phyloP scores from a whole-genome alignment of 2,888 invertebrate genomes.

The Plutella xylostella region DNA sequence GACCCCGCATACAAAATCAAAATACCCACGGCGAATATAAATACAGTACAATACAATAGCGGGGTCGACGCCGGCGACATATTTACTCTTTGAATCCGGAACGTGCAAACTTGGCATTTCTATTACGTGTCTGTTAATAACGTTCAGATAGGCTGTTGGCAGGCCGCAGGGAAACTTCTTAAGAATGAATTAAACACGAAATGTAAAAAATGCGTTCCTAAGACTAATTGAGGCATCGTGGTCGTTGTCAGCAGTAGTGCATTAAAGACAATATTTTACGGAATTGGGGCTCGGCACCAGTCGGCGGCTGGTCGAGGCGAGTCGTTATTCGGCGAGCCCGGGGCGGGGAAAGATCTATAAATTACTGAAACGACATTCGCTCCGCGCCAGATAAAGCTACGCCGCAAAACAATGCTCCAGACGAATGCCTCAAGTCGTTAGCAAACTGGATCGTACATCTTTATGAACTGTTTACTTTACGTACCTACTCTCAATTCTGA shows the following conservation, averaged over 20 bases:
- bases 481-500: too few relatives aligned
- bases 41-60: conserved; percentile 43
- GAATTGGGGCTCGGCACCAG: conserved; percentile 10
- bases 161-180: too few relatives aligned
- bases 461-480: conserved; percentile 50
- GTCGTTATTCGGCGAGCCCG: conserved; percentile 43
- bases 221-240: background rate
- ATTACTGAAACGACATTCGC: conserved; percentile 65
- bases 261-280: conserved; percentile 4
- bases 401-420: conserved; percentile 61
- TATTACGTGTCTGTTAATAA: conserved; percentile 61
- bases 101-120: conserved; percentile 51
- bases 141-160: conserved; percentile 24
- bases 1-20: conserved; percentile 33
- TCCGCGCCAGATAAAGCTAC: conserved; percentile 62
- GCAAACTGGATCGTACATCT: conserved; percentile 50
- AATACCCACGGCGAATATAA: conserved; percentile 42
- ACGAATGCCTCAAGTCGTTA: conserved; percentile 55
- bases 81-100: conserved; percentile 56
- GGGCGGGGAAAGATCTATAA: conserved; percentile 64
- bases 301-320: conserved; percentile 29
- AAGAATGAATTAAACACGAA: too few relatives aligned
- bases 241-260: conserved; percentile 3
- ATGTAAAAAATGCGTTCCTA: background rate
- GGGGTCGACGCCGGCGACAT: conserved; percentile 36